These are phyloP conservation scores for Centruroides sculpturatus DNA, from an alignment of 1,140 invertebrate species.

Conservation along the genomic window DNA sequence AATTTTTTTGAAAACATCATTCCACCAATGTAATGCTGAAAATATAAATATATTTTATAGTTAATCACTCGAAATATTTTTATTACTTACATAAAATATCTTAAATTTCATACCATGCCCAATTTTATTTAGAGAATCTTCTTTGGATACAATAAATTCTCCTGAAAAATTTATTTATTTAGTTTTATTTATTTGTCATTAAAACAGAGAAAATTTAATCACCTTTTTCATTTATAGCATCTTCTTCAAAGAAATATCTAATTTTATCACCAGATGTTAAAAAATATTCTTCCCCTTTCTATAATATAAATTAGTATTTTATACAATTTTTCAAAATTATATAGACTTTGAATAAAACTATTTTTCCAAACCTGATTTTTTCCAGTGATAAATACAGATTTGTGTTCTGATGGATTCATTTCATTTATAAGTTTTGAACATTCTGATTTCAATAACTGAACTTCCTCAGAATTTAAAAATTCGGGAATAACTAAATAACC, in stretches of 20 bases:
- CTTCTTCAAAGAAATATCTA: slow-evolving; percentile 76
- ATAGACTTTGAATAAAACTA: slow-evolving; percentile 7
- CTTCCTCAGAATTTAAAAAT: slow-evolving; percentile 9
- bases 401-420: slow-evolving; percentile 18
- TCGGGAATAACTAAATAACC: slow-evolving; percentile 11
- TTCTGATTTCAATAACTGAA: slow-evolving; percentile 8
- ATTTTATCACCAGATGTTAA: slow-evolving; percentile 84
- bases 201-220: slow-evolving; percentile 14
- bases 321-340: neutral
- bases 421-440: slow-evolving; percentile 3
- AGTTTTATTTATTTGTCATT: neutral
- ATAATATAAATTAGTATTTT: neutral
- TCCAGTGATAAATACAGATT: slow-evolving; percentile 9
- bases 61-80: neutral
- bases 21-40: slow-evolving; percentile 62
- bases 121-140: slow-evolving; percentile 58
- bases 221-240: slow-evolving; percentile 57
- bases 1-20: slow-evolving; percentile 61
- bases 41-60: neutral
- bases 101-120: slow-evolving; percentile 44
- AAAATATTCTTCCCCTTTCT: slow-evolving; percentile 50
- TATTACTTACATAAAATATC: neutral
- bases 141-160: slow-evolving; percentile 50
- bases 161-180: neutral
- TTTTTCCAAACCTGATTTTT: slow-evolving; percentile 6